Percentiles rank a stretch among this genome's conserved stretches.
phyloP scores from a whole-genome alignment of 2,888 invertebrate species.

The Kryphioiulus occultus region DNA sequence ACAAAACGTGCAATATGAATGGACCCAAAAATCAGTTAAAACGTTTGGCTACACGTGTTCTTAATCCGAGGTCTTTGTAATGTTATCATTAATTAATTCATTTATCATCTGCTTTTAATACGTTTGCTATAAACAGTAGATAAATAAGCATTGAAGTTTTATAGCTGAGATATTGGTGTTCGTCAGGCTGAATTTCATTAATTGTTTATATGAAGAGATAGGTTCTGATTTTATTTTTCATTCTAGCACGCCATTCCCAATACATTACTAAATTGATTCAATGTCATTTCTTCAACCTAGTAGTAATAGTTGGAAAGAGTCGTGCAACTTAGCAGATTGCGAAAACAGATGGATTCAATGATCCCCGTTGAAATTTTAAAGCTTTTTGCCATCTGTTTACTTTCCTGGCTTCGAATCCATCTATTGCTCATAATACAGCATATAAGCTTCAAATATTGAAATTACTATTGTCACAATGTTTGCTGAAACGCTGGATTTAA shows the following conservation, averaged over 20 bases:
- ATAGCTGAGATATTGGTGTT: not conserved
- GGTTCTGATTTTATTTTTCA: not conserved
- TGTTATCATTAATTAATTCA: no score
- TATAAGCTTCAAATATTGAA: not conserved
- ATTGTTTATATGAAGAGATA: not conserved
- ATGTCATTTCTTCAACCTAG: not conserved
- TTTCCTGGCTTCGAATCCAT: not conserved
- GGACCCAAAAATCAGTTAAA: no score
- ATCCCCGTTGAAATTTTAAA: not conserved
- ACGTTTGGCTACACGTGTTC: no score
- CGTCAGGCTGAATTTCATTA: not conserved
- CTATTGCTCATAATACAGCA: not conserved
- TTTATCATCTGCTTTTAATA: no score
- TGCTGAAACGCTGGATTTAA: not conserved
- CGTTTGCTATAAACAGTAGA: not conserved
- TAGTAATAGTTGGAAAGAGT: not conserved
- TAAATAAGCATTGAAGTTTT: not conserved
- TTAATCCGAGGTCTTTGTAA: no score
- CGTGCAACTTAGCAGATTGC: not conserved
- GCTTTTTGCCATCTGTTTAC: not conserved
- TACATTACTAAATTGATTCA: not conserved
- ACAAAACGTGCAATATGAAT: no score
- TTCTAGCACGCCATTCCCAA: not conserved
- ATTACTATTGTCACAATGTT: not conserved
- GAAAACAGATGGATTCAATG: slow-evolving; percentile 22